These are phyloP conservation scores for Lagria hirta DNA, from an alignment of 2,888 invertebrate species.

Conservation along the genomic window DNA sequence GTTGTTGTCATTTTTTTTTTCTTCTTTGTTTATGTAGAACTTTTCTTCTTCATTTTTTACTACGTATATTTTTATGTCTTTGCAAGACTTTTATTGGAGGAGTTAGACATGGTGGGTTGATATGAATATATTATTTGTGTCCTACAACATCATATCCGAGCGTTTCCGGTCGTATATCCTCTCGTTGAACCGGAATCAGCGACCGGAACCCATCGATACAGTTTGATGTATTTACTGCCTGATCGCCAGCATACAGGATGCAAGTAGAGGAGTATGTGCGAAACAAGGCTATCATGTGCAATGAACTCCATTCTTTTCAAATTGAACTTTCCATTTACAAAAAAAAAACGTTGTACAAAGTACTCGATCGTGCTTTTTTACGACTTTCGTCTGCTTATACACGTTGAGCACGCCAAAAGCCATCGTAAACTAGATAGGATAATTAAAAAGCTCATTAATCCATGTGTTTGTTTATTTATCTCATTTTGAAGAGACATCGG, in stretches of 20 bases:
- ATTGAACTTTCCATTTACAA: conserved; percentile 4
- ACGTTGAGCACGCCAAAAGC: conserved; percentile 3
- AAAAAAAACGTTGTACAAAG: conserved; percentile 1
- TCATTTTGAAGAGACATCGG: too few species aligned
- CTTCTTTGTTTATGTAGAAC: too few species aligned
- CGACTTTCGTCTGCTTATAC: conserved; percentile 12
- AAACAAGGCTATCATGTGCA: conserved; percentile 14
- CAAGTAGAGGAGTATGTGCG: conserved; percentile 22
- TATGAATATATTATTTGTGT: too few species aligned
- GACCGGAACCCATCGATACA: conserved; percentile 50
- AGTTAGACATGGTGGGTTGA: too few species aligned
- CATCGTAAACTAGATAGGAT: conserved; percentile 12
- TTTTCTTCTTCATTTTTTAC: too few species aligned
- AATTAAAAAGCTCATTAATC: conserved; percentile 17
- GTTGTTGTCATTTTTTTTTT: too few species aligned
- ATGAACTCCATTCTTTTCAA: conserved; percentile 13
- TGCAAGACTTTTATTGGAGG: too few species aligned
- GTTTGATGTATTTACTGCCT: conserved; percentile 49
- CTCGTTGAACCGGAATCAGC: conserved; percentile 43
- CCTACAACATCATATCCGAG: too few species aligned
- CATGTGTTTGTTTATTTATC: too few species aligned
- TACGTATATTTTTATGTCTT: too few species aligned
- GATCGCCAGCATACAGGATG: conserved; percentile 36
- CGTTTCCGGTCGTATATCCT: conserved; percentile 33
- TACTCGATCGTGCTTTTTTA: conserved; percentile 9